phyloP scores from a whole-genome alignment of 2,113 vertebrate species.

The Prionailurus viverrinus region DNA sequence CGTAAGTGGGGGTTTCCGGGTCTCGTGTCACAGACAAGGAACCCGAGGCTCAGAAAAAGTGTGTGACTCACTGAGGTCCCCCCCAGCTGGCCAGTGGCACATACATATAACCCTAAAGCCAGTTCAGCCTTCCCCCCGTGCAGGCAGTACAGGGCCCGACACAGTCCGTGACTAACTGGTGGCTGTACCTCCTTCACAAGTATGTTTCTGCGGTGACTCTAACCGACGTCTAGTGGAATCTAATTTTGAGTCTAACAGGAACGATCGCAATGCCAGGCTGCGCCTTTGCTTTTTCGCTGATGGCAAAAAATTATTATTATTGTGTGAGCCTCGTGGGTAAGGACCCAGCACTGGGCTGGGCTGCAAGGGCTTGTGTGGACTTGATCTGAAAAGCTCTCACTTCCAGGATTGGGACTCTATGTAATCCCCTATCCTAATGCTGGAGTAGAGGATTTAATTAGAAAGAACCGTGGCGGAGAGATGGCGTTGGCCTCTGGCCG shows the following conservation, averaged over 20 bases:
- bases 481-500: rapidly evolving
- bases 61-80: background rate
- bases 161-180: too few relatives aligned
- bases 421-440: rapidly evolving
- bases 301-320: background rate
- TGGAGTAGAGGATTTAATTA: background rate
- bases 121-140: background rate
- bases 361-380: background rate
- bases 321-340: too few relatives aligned
- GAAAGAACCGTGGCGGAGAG: background rate
- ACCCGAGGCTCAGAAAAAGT: background rate
- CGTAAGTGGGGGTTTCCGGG: rapidly evolving
- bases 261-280: rapidly evolving
- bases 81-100: background rate
- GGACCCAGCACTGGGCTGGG: rapidly evolving
- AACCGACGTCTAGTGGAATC: too few relatives aligned
- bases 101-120: background rate
- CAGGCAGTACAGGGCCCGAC: background rate
- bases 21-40: background rate
- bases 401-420: background rate
- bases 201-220: background rate
- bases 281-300: rapidly evolving
- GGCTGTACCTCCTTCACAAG: too few relatives aligned
- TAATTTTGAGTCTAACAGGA: background rate
- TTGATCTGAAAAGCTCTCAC: background rate